phyloP scores from a whole-genome alignment of 2,888 invertebrate genomes.

The Omphaloscelis lunosa region DNA sequence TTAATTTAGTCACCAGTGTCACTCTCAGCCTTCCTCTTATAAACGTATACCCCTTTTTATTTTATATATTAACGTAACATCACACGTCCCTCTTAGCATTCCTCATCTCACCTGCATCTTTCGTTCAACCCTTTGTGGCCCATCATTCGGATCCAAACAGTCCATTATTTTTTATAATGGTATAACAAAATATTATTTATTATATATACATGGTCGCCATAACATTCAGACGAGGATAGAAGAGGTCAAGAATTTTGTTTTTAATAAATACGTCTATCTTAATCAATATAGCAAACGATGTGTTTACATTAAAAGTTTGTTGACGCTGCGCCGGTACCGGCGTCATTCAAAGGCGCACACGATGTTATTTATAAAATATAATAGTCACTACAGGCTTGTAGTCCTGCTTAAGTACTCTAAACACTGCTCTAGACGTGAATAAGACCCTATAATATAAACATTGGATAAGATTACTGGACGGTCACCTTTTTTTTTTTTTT shows the following conservation, averaged over 20 bases:
- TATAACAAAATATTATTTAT: too few relatives aligned
- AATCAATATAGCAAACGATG: constrained; percentile 3
- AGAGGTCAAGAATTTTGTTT: constrained; percentile 35
- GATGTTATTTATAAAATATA: constrained; percentile 40
- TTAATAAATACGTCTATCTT: not conserved
- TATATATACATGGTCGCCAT: not conserved
- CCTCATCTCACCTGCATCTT: not conserved
- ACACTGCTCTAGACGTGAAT: constrained; percentile 16
- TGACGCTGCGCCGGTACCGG: constrained; percentile 5
- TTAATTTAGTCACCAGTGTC: too few relatives aligned
- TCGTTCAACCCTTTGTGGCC: not conserved
- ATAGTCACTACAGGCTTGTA: constrained; percentile 9
- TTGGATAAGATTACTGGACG: not conserved
- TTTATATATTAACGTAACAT: too few relatives aligned
- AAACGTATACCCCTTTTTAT: too few relatives aligned
- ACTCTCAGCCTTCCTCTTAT: too few relatives aligned
- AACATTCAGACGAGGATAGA: not conserved
- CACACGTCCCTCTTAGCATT: not conserved
- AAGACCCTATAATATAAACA: constrained; percentile 39
- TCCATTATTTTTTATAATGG: too few relatives aligned
- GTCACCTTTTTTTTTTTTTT: too few relatives aligned
- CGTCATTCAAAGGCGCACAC: constrained; percentile 33
- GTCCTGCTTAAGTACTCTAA: constrained; percentile 11
- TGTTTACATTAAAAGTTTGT: constrained; percentile 34
- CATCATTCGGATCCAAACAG: too few relatives aligned